Base-by-base conservation (phyloP, 2,113 vertebrate species). In the Plectropomus leopardus region DNA sequence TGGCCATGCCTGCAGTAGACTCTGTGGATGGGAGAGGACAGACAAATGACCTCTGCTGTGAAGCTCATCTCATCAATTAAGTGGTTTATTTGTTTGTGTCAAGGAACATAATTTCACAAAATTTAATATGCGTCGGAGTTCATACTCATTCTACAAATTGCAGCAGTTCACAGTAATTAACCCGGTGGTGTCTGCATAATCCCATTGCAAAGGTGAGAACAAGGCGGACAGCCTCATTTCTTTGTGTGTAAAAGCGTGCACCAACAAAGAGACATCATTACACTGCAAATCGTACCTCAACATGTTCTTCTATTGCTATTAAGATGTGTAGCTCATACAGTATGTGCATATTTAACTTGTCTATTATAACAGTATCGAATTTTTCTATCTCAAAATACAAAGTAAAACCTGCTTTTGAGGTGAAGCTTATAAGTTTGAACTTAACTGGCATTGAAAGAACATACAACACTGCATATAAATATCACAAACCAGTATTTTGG, bases 41-140 rank as follows among this genome's bases (percentile, higher is more conserved):
- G 40, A 63, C 36, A 50, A 54, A 72, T 51, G 30, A 76, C 76
- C 70, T 82, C 30, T 51, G n/a, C 47, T 58, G 7, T 17, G 55
- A 72, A 17, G 40, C 80, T 80, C 36, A 68, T 85, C 48, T 40
- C 24, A 48, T 83, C 74, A 32, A 53, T 81, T 83, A 72, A 55
- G 32, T 47, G 23, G 19, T 58, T 1, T 48, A 64, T 48, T 42
- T 63, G 16, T 51, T 23, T 60, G 45, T 30, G 23, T 40, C 19
- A 30, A 1, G 16, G 13, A 69, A 69, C 24, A 23, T 28, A 0
- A 53, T 61, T 70, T 50, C 66, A 53, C 19, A 6, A 44, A 23
- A 32, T 70, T 8, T 24, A 36, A 60, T 14, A 26, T 4, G 57
- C 5, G 8, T 36, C 44, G 50, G 21, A 50, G 28, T 26, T 50